phyloP scores from a whole-genome alignment of 2,797 vertebrate genomes.

The Clarias laeviceps region DNA sequence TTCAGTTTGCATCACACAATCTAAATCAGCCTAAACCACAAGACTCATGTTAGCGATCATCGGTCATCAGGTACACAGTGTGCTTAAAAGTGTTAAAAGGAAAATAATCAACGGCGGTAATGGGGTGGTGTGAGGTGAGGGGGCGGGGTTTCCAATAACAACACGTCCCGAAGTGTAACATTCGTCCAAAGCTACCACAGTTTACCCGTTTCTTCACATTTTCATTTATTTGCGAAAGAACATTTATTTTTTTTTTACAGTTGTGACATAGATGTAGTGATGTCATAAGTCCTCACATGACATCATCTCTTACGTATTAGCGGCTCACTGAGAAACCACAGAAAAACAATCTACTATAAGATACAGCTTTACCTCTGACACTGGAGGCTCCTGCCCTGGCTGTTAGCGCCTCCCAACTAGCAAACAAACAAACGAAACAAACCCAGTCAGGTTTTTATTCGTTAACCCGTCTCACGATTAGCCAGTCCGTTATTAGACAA shows the following conservation, averaged over 20 bases:
- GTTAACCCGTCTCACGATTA: not conserved
- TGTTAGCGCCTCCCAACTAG: no score
- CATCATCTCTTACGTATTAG: not conserved
- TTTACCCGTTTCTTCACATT: no score
- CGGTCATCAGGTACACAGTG: not conserved
- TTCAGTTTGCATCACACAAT: not conserved
- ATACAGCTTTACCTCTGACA: not conserved
- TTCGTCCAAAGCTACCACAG: not conserved
- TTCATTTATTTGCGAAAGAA: not conserved
- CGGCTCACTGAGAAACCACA: not conserved
- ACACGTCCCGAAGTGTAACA: not conserved
- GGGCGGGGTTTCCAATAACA: not conserved
- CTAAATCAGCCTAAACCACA: not conserved
- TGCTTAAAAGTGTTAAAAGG: not conserved
- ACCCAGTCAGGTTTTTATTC: not conserved
- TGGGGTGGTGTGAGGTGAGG: not conserved
- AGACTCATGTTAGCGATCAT: no score
- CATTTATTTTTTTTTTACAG: not conserved
- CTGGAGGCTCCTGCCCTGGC: not conserved
- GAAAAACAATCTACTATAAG: not conserved
- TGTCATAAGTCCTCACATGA: not conserved
- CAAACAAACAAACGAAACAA: no score
- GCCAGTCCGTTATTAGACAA: not conserved
- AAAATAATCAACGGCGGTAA: not conserved
- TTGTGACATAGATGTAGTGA: not conserved